Evolutionary conservation across 2,113 vertebrate genomes (phyloP), one percentile per base, ranked within the genome.

Genomic region (Pseudorhombus dupliciocellatus): DNA sequence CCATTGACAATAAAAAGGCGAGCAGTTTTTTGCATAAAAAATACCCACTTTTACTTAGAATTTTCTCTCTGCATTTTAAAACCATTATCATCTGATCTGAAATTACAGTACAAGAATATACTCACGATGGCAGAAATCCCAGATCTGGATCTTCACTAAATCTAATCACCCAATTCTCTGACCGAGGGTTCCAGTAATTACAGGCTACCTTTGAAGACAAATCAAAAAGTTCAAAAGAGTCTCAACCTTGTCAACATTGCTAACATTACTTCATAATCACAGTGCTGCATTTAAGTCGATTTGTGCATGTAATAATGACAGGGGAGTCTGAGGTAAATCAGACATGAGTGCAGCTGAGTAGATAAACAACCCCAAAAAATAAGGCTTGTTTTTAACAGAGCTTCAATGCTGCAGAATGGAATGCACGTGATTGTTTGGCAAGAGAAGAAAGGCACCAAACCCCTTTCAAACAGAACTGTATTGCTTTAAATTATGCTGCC

Each of bases 251-350:
- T 48, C 66, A 55, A 46, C 44, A 40, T 59, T 71, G 26, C 66
- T 70, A 4, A 12, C 1, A 63, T 60, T 60, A 72, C 55, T 2
- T 28, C 50, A 59, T 63, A 83, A 79, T 71, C 48, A 26, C 34
- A 30, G 18, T n/a, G 1, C 54, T 71, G 42, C n/a, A 21, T 44
- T 69, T 18, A 54, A 40, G 37, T 25, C 16, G 21, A 12, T 75
- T 62, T 70, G 48, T 55, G 25, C 28, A n/a, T 54, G 57, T 51
- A 65, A 78, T 44, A 37, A 71, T 75, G 64, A 73, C 53, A 68
- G 67, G 42, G 25, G 48, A 70, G 21, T 70, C 31, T 22, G 62
- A 50, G 20, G 28, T 55, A 67, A 74, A 57, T 70, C 26, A 77
- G 66, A 77, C 50, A 79, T 73, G 55, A 59, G 59, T 21, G 21